Evolutionary conservation across 53 echinoderm and acorn worm species (phyloP).

Genomic region (Hippasteria phrygiana): DNA sequence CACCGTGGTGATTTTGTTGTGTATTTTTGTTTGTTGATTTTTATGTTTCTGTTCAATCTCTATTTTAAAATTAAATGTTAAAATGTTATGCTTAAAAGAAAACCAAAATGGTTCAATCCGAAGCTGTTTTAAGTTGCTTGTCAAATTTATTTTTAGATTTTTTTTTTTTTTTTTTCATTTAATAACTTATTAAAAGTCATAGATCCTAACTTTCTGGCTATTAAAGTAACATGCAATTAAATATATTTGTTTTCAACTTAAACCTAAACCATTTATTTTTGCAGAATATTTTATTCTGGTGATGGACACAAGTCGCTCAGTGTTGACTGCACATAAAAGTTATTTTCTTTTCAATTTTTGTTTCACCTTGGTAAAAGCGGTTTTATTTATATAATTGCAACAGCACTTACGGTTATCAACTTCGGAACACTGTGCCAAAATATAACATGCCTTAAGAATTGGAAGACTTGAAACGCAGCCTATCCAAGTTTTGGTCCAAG

Average conservation of each 20-base stretch:
- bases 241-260: not conserved
- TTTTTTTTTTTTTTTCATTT: not conserved
- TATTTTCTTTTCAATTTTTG: not conserved
- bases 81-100: conserved; percentile 29
- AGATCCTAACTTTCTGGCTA: not conserved
- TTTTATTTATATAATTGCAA: not conserved
- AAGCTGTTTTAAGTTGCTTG: not conserved
- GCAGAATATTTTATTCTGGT: not conserved
- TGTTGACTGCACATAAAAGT: not conserved
- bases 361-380: too few relatives aligned
- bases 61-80: not conserved
- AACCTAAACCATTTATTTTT: not conserved
- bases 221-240: not conserved
- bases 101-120: not conserved
- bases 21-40: too few relatives aligned
- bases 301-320: not conserved
- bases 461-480: not conserved
- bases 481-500: too few relatives aligned
- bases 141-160: not conserved
- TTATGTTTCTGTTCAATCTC: not conserved
- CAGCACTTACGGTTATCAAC: conserved; percentile 5
- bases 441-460: not conserved
- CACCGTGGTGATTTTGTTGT: not conserved
- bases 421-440: conserved; percentile 4
- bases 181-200: not conserved